phyloP scores from a whole-genome alignment of 2,797 vertebrate species.

The Peromyscus melanophrys region DNA sequence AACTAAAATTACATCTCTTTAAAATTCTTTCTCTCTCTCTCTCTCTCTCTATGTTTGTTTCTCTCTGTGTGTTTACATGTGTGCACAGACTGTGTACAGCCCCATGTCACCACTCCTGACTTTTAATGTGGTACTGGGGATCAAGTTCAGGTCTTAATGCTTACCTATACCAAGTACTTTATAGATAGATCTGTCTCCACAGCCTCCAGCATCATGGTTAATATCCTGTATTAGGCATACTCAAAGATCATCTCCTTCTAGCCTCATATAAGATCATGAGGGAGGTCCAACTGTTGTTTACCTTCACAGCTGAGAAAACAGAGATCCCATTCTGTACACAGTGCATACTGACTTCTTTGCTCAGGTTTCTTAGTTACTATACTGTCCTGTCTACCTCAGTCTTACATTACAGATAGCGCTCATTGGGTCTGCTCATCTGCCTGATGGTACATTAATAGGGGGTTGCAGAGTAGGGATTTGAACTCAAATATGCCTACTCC shows the following conservation, averaged over 20 bases:
- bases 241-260: not conserved
- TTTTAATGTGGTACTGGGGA: not conserved
- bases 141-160: not conserved
- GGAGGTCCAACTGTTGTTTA: not conserved
- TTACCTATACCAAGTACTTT: not conserved
- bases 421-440: not conserved
- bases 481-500: not conserved
- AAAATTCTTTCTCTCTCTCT: not conserved
- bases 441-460: not conserved
- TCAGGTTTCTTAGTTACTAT: not conserved
- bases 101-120: not conserved
- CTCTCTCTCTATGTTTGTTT: not conserved
- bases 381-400: not conserved
- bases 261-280: not conserved
- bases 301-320: not conserved
- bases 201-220: not conserved
- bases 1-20: conserved; percentile 1
- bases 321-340: not conserved
- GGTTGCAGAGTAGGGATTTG: not conserved
- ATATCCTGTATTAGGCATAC: not conserved
- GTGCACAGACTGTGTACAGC: not conserved
- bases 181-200: not conserved
- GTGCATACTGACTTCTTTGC: not conserved
- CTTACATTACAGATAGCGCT: not conserved
- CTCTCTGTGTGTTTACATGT: not conserved